Percentiles rank a stretch among this genome's conserved stretches.
Evolutionary conservation across 2,888 invertebrate species (phyloP).

Genomic region (Eumacrocentrus americanus): DNA sequence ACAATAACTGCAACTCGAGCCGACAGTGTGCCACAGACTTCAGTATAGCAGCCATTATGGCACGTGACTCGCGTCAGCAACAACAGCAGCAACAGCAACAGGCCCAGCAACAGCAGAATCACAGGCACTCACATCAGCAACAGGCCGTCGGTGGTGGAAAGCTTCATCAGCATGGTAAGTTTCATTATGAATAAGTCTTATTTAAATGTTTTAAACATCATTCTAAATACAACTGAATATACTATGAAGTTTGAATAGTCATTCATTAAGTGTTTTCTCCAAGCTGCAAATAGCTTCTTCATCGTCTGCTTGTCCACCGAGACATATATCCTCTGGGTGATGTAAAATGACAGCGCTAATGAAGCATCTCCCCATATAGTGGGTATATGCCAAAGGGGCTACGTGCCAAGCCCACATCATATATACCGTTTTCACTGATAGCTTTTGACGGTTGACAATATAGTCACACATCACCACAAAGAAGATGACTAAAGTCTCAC

Average conservation of each 20-base stretch:
- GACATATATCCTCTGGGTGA: conserved; percentile 17
- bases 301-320: conserved; percentile 17
- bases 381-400: conserved; percentile 14
- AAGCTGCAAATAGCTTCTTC: conserved; percentile 22
- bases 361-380: conserved; percentile 8
- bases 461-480: background rate
- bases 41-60: conserved; percentile 95
- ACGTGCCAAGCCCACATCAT: conserved; percentile 14
- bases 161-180: conserved; percentile 53
- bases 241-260: conserved; percentile 10
- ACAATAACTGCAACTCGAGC: conserved; percentile 62
- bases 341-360: conserved; percentile 23
- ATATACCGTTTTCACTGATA: conserved; percentile 1
- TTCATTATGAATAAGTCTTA: no score
- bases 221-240: no score
- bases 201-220: no score
- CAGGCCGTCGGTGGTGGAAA: conserved; percentile 57
- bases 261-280: background rate
- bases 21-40: conserved; percentile 91
- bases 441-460: background rate
- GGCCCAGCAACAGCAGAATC: conserved; percentile 49
- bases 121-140: conserved; percentile 38
- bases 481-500: background rate
- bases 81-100: conserved; percentile 67
- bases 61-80: conserved; percentile 69